Base-by-base conservation (phyloP, 1,140 invertebrate species). In the Aethina tumida region DNA sequence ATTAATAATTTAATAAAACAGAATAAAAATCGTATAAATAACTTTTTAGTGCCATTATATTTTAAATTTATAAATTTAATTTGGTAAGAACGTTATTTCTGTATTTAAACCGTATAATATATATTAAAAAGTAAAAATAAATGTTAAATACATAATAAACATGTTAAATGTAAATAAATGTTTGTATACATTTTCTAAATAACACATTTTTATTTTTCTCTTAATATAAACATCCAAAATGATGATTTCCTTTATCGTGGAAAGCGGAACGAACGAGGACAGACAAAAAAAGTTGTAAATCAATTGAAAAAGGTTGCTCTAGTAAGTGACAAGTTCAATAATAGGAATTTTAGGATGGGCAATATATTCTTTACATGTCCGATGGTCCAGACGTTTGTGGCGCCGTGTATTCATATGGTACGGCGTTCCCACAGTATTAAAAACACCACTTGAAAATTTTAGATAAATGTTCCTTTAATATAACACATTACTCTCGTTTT, bases 401-500 rank as follows among this genome's bases (percentile, higher is more conserved):
- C 46, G 46, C 46, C 46, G 38, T 24, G 30, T 18, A 40, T 36
- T 35, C 46, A 48, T 22, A 38, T 48, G 41, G 43, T 36, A 41
- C 27, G 35, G 38, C 30, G 41, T 48, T 48, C 46, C 46, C 46
- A 48, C 46, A 48, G 37, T 44, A 47, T 33, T 26, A 21, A 9
- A n/a, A 38, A 33, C 33, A 13, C 46, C 46, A 48, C 46, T 48
- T 48, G 46, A 48, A 44, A 44, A 36, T 38, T 41, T 28, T 43
- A 44, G 46, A 48, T 48, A 48, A 48, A 44, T 35, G 37, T 31
- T 44, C 43, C 31, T 48, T 48, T 48, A 48, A 48, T 24, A 43
- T 12, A 35, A 35, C 15, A 37, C 33, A 32, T 24, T 38, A 35
- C 24, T n/a, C 29, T 48, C 33, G 35, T 32, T 43, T 44, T 25